Conservation (phyloP, 2,797 vertebrate genomes). For the Cichlasoma orientale region DNA sequence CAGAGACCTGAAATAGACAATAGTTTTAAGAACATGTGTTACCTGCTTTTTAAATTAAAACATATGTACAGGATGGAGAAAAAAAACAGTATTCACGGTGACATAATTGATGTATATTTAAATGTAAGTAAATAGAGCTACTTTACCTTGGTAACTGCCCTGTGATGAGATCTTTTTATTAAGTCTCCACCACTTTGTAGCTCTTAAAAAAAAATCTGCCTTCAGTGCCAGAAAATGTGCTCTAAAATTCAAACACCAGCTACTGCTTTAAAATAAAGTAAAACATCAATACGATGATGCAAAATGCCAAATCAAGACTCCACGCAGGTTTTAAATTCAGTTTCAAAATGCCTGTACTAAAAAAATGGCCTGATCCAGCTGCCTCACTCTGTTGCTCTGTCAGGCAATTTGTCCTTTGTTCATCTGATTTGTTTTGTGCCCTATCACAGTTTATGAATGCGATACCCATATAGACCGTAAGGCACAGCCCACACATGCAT, state of each 20-base stretch:
- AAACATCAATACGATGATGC: conserved; percentile 1
- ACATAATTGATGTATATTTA: background rate
- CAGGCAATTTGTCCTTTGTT: conserved; percentile 14
- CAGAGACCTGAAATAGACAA: background rate
- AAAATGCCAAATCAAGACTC: background rate
- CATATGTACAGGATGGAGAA: background rate
- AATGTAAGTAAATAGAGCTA: background rate
- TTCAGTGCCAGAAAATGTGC: background rate
- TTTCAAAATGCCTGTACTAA: background rate
- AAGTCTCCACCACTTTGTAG: background rate
- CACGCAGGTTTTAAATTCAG: background rate
- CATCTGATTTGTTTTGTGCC: background rate
- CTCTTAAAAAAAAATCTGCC: background rate
- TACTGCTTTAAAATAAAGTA: background rate
- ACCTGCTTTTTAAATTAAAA: background rate
- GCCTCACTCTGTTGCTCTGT: background rate
- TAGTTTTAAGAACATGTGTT: background rate
- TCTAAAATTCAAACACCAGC: background rate
- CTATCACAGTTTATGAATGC: conserved; percentile 42
- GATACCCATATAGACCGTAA: conserved; percentile 18
- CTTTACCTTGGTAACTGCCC: conserved; percentile 6
- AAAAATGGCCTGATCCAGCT: background rate
- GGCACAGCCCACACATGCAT: conserved; percentile 22
- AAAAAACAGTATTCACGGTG: background rate
- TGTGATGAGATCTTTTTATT: background rate